Evolutionary conservation across 2,797 vertebrate species (phyloP), one percentile per base, ranked within the genome.

Genomic region (Hypotaenidia okinawae): DNA sequence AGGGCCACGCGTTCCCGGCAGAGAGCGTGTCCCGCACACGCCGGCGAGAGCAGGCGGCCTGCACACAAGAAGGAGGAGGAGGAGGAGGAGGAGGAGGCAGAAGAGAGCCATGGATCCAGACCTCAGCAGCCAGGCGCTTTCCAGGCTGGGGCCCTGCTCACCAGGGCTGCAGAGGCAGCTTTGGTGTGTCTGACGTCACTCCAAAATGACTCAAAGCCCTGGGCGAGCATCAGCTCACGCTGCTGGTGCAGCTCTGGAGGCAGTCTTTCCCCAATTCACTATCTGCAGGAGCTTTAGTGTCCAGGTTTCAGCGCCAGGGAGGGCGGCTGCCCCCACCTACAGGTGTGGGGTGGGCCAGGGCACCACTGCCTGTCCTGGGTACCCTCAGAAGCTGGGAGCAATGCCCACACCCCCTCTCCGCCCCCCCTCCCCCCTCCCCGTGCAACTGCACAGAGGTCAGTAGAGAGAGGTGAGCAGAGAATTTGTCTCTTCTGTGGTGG

Each of bases 11-110:
- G 23, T 68, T 63, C 77, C 97, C 96, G 90, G 96, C 43, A 97
- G 97, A 90, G 96, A 97, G 97, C 94, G 94, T 84, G 83, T 92
- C 89, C 93, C 33, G 45, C 93, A 66, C 87, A 52, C 32, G 5
- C 30, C 16, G 16, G 17, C 4, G 22, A 68, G 70, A 0, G 2
- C 63, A n/a, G 43, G 19, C 10, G 4, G 47, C 58, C 16, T 13
- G 7, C 13, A 35, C 3, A 17, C 3, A 0, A 14, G 62, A 10
- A 37, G 37, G 9, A 22, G 62, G 37, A 37, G 37, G 9, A 22
- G 18, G 28, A 33, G 39, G 35, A 30, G 62, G 9, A 22, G 18
- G 41, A 47, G 35, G 13, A 52, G 21, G 3, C 13, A 33, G 7
- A 37, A n/a, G 19, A 68, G 45, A 77, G 39, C 68, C 4, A 0